Percentiles rank a stretch among this genome's conserved stretches.
These are phyloP conservation scores for Sebastes itinus DNA, from an alignment of 2,797 vertebrate species.

Conservation along the genomic window DNA sequence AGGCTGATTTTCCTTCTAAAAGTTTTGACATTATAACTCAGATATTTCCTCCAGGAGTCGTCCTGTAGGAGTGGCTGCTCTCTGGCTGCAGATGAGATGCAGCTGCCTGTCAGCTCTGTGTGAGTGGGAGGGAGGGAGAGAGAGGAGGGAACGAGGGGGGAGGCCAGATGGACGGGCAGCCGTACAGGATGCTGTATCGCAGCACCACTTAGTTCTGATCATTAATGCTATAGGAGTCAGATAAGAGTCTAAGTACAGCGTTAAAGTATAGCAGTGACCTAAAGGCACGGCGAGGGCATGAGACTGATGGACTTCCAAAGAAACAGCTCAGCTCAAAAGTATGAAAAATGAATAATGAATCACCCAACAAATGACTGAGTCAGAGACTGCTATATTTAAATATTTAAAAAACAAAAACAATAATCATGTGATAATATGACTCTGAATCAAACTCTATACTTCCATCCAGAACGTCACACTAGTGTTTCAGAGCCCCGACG, in stretches of 20 bases:
- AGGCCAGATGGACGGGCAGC: slow-evolving; percentile 56
- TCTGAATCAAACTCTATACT: not conserved
- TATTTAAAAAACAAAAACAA: not conserved
- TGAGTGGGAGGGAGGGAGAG: slow-evolving; percentile 56
- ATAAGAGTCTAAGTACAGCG: slow-evolving; percentile 10
- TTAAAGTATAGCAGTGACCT: not conserved
- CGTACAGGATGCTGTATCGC: slow-evolving; percentile 54
- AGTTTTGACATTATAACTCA: not conserved
- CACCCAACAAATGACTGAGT: slow-evolving; percentile 44
- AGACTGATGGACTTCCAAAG: not conserved
- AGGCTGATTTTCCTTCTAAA: not conserved
- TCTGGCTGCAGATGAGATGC: slow-evolving; percentile 68
- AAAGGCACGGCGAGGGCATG: not conserved
- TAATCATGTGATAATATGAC: not conserved
- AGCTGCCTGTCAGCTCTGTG: slow-evolving; percentile 73
- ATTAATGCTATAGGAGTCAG: slow-evolving; percentile 36
- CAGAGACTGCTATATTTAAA: slow-evolving; percentile 17
- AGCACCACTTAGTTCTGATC: slow-evolving; percentile 57
- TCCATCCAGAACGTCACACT: not conserved
- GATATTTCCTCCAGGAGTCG: slow-evolving; percentile 35
- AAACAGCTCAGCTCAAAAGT: slow-evolving; percentile 44
- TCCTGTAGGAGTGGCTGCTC: slow-evolving; percentile 52
- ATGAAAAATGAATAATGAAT: slow-evolving; percentile 60
- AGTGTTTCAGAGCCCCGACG: not conserved
- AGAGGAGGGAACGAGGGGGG: slow-evolving; percentile 43